Base-by-base conservation (phyloP, 2,113 vertebrate species). In the Sula dactylatra region DNA sequence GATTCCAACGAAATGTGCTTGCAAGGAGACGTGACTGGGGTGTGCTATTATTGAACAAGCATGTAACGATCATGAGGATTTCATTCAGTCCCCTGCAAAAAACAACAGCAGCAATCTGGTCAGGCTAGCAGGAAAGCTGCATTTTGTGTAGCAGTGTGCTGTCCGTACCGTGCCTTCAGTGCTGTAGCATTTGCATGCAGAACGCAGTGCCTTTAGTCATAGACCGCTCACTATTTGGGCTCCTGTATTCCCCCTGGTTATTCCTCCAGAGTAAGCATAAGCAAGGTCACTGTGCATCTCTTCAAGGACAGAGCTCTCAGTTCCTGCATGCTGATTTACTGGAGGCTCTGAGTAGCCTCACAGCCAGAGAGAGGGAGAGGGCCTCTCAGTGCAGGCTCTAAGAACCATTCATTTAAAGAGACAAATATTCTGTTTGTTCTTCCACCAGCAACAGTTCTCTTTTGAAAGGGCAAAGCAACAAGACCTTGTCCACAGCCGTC, bases 221-320 rank as follows among this genome's bases (percentile, higher is more conserved):
- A 69, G 67, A 25, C 84, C 5, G 2, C 84, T 85, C 82, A 31
- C 94, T 82, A 6, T 66, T 61, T 50, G 74, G 95, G 80, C 66
- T 95, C 50, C 71, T 77, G 1, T 21, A 18, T 54, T 94, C 82
- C 91, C 88, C 76, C 86, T 31, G 61, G 91, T 90, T 94, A 83
- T 91, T 94, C 66, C 95, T 86, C 89, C 61, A 5, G 94, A 94
- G 97, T 67, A 91, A 93, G 91, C 96, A 56, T 5, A 81, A 95
- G 96, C 98, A 99, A 98, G 98, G 98, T 98, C 98, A 97, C 94
- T 54, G 77, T 95, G 97, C 96, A 95, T 95, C 95, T 70, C 93
- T 95, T 98, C 98, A 98, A 98, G 98, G 98, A 98, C 98, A 70
- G 94, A 73, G 95, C 91, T 89, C 92, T 71, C 95, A 6, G 86